phyloP scores from a whole-genome alignment of 1,140 invertebrate species.

The Panonychus citri region DNA sequence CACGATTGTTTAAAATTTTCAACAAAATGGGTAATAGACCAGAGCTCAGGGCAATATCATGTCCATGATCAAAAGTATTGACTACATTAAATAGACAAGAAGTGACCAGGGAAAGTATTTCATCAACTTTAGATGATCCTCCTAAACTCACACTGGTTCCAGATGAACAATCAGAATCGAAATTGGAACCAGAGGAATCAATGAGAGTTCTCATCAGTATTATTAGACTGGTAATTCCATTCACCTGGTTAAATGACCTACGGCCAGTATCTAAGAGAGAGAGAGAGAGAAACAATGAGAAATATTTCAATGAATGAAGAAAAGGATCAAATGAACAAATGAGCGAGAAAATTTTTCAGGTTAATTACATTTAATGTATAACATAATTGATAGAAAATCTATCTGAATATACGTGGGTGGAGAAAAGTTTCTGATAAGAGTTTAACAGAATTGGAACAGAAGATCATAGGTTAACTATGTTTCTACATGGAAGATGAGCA shows the following conservation, averaged over 20 bases:
- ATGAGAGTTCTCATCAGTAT: slow-evolving; percentile 19
- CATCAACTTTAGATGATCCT: no score
- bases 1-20: no score
- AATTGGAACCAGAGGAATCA: slow-evolving; percentile 14
- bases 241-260: background rate
- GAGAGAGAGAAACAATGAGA: background rate
- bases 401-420: no score
- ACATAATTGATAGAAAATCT: no score
- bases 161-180: slow-evolving; percentile 13
- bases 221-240: slow-evolving; percentile 15
- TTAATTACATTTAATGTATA: no score
- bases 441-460: no score
- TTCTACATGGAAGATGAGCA: no score
- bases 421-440: no score
- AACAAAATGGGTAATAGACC: no score
- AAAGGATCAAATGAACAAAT: no score
- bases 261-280: background rate
- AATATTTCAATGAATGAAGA: background rate
- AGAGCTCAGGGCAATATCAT: background rate
- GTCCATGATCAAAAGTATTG: slow-evolving; percentile 30
- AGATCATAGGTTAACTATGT: no score
- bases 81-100: slow-evolving; percentile 55
- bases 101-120: slow-evolving; percentile 21
- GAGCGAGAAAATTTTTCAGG: no score
- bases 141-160: slow-evolving; percentile 14